Conservation (phyloP, 2,113 vertebrate genomes). For the Oreochromis niloticus region DNA sequence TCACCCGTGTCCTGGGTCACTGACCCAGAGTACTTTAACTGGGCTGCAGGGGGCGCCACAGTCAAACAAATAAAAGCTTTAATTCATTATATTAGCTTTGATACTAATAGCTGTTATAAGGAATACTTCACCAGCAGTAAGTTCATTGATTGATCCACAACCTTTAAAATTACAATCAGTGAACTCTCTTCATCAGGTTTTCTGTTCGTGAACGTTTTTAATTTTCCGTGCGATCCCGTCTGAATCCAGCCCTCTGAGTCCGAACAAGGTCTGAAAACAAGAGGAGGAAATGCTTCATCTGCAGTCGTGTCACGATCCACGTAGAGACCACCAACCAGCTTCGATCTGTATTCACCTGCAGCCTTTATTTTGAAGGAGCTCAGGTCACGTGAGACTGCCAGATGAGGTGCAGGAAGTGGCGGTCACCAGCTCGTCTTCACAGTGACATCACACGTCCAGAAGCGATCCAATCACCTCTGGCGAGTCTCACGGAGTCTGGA, state of each 20-base stretch:
- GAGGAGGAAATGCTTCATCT: not conserved
- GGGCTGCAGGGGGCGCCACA: not conserved
- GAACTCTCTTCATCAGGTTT: not conserved
- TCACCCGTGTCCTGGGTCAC: not conserved
- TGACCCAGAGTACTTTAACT: not conserved
- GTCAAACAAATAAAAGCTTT: not conserved
- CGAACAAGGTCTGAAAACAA: not conserved
- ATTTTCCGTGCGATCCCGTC: not conserved
- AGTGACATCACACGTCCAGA: not conserved
- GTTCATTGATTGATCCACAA: not conserved
- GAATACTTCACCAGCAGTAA: not conserved
- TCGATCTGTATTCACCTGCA: not conserved
- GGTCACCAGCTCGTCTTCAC: not conserved
- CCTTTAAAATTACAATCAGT: not conserved
- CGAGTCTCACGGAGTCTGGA: not conserved
- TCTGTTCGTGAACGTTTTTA: not conserved
- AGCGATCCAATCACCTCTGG: not conserved
- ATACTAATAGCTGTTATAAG: fast-evolving
- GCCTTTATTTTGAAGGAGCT: not conserved
- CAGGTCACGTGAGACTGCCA: not conserved
- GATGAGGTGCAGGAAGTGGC: not conserved
- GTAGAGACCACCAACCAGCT: not conserved
- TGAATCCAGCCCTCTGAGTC: not conserved
- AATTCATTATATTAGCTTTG: not conserved
- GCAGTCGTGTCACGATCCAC: not conserved